Evolutionary conservation across 1,140 invertebrate genomes (phyloP).

Genomic region (Bemisia tabaci): DNA sequence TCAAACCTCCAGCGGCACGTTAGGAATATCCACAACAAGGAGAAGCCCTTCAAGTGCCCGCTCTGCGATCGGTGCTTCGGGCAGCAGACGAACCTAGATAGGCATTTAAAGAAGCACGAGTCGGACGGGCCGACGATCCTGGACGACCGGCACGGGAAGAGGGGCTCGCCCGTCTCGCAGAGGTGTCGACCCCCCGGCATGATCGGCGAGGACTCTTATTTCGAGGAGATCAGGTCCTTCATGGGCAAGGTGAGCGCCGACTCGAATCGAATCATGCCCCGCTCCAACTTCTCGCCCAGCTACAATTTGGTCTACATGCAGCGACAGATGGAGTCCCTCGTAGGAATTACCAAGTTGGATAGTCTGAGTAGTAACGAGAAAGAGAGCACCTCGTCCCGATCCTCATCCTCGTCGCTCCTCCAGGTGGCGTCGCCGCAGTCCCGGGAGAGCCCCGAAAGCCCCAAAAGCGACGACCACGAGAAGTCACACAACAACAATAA

Average conservation of each 20-base stretch:
- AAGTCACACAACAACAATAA: not conserved
- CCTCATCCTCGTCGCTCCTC: not conserved
- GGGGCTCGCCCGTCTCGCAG: slow-evolving; percentile 2
- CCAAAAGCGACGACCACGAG: not conserved
- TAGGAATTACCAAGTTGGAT: not conserved
- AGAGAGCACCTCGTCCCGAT: not conserved
- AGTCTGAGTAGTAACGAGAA: not conserved
- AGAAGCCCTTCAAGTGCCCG: slow-evolving; percentile 77
- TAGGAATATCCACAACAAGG: slow-evolving; percentile 98
- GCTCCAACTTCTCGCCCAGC: slow-evolving; percentile 11
- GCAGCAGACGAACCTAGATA: slow-evolving; percentile 94
- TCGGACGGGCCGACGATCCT: slow-evolving; percentile 65
- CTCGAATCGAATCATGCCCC: slow-evolving; percentile 26
- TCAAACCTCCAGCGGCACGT: slow-evolving; percentile 98
- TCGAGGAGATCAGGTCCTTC: slow-evolving; percentile 85
- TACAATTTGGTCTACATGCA: not conserved
- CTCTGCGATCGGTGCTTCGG: slow-evolving; percentile 86
- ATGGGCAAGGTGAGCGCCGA: slow-evolving; percentile 74
- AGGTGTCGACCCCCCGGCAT: slow-evolving; percentile 28
- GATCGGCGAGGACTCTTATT: slow-evolving; percentile 64
- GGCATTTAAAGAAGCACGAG: slow-evolving; percentile 96
- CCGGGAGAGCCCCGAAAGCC: not conserved
- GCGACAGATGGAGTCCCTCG: not conserved
- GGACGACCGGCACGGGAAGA: slow-evolving; percentile 36
- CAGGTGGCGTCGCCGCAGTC: not conserved